A percentile compares a stretch with the other conserved stretches of the same genome.
Evolutionary conservation across 2,888 invertebrate genomes (phyloP).

Genomic region (Pachliopta kotzebuea): DNA sequence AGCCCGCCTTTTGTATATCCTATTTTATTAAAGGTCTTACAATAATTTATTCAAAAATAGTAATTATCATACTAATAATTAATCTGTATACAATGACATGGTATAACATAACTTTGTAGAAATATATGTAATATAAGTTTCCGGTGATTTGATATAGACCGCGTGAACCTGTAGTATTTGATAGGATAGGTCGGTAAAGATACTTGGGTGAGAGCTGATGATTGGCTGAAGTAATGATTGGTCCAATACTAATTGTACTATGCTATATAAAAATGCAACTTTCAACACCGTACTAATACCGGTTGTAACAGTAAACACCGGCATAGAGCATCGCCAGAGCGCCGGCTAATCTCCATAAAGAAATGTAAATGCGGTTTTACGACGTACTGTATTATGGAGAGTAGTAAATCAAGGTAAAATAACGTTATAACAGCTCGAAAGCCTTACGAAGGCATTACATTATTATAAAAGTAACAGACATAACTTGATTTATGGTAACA

Average conservation of each 20-base stretch:
- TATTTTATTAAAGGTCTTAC: no score
- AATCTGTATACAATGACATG: no score
- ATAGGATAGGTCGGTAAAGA: no score
- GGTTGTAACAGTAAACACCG: constrained; percentile 15
- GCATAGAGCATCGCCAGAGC: constrained; percentile 20
- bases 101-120: no score
- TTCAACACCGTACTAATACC: constrained; percentile 18
- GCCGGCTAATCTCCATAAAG: constrained; percentile 26
- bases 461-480: constrained; percentile 8
- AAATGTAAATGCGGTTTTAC: constrained; percentile 28
- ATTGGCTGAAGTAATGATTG: not conserved
- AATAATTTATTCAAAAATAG: no score
- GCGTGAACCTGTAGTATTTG: no score
- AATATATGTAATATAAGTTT: no score
- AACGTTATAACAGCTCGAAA: constrained; percentile 21
- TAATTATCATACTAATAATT: no score
- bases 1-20: no score
- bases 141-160: no score
- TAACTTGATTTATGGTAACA: not conserved
- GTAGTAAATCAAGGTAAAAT: constrained; percentile 26
- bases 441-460: constrained; percentile 7
- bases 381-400: constrained; percentile 21
- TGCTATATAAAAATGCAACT: constrained; percentile 9
- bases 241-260: not conserved
- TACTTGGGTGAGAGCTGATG: no score